Conservation (phyloP, 2,888 invertebrate genomes). For the Odontomyia ornata region DNA sequence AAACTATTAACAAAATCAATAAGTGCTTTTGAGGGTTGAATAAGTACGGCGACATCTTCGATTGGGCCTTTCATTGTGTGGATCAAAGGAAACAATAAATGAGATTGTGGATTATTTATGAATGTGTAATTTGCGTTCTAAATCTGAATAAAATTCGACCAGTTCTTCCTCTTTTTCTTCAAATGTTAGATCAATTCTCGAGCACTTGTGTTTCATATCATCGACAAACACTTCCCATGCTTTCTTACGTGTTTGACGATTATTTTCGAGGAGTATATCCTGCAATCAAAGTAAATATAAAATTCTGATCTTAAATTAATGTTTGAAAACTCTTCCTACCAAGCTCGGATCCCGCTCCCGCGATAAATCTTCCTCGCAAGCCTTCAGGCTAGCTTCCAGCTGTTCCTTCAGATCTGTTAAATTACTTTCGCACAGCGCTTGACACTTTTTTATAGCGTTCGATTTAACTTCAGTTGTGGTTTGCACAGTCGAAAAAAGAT, state of each 20-base stretch:
- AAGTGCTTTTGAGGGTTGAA: constrained; percentile 72
- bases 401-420: constrained; percentile 72
- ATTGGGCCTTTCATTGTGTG: constrained; percentile 67
- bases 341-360: constrained; percentile 68
- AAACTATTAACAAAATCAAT: constrained; percentile 67
- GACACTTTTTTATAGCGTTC: constrained; percentile 75
- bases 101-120: constrained; percentile 56
- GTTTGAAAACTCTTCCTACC: constrained; percentile 63
- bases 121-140: constrained; percentile 78
- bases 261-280: constrained; percentile 65
- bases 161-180: constrained; percentile 82
- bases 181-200: constrained; percentile 79
- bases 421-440: constrained; percentile 69
- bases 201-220: constrained; percentile 79
- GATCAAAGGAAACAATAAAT: too few relatives aligned
- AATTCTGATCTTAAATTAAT: not conserved
- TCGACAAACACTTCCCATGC: constrained; percentile 81
- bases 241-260: constrained; percentile 66
- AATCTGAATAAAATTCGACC: constrained; percentile 75
- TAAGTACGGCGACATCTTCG: constrained; percentile 70
- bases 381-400: constrained; percentile 71
- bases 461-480: constrained; percentile 80
- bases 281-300: constrained; percentile 56
- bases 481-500: constrained; percentile 79
- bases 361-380: constrained; percentile 71